Conservation (phyloP, 2,888 invertebrate species). For the Apoda limacodes region DNA sequence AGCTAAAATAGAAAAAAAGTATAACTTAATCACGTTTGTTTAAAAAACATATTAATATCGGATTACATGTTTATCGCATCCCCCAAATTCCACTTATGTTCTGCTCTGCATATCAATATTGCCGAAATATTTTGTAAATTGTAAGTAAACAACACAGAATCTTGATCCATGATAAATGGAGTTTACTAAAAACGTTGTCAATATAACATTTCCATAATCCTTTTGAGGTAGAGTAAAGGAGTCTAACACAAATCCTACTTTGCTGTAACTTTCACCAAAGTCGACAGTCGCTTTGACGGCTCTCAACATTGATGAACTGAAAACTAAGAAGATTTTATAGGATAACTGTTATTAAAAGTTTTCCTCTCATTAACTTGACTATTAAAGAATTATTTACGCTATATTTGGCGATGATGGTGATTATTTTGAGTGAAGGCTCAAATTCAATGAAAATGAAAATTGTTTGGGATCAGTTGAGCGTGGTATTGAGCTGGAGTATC, state of each 20-base stretch:
- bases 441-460: constrained; percentile 25
- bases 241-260: constrained; percentile 65
- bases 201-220: constrained; percentile 54
- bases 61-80: too few species aligned
- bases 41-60: too few species aligned
- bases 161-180: constrained; percentile 3
- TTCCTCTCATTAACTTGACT: constrained; percentile 62
- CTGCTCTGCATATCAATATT: too few species aligned
- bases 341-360: constrained; percentile 40
- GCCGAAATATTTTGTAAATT: too few species aligned
- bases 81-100: too few species aligned
- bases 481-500: constrained; percentile 46
- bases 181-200: constrained; percentile 37
- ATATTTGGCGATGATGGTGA: constrained; percentile 33
- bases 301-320: constrained; percentile 54
- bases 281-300: constrained; percentile 62
- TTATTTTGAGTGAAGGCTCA: constrained; percentile 24
- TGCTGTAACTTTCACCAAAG: constrained; percentile 58
- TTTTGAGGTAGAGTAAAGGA: constrained; percentile 42
- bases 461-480: constrained; percentile 47
- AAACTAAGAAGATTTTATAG: constrained; percentile 45
- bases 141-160: too few species aligned
- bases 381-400: constrained; percentile 49
- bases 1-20: constrained; percentile 26
- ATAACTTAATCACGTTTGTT: constrained; percentile 9